Conservation (phyloP, 1,140 invertebrate species). For the Drosophila sucinea region DNA sequence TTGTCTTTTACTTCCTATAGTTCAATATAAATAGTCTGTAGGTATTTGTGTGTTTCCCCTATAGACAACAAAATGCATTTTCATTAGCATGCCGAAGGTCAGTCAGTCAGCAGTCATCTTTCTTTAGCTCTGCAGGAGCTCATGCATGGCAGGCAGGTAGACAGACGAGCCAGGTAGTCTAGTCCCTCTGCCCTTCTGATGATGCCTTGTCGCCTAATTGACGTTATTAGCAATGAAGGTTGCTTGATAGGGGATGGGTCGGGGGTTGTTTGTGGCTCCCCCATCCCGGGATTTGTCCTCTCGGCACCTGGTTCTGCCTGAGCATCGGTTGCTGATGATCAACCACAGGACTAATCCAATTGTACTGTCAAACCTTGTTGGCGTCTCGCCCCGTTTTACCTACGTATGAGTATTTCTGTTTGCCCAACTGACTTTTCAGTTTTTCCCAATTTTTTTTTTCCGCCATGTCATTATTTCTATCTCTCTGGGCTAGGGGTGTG, state of each 20-base stretch:
- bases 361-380: slow-evolving; percentile 38
- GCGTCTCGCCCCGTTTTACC: slow-evolving; percentile 8
- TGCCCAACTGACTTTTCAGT: slow-evolving; percentile 49
- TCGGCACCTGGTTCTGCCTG: slow-evolving; percentile 23
- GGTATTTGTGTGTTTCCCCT: neutral
- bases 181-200: slow-evolving; percentile 12
- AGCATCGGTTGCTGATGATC: slow-evolving; percentile 2
- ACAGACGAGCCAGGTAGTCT: neutral
- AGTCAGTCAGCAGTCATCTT: neutral
- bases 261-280: slow-evolving; percentile 25
- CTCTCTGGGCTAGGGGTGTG: slow-evolving; percentile 39
- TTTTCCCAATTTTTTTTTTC: slow-evolving; percentile 36
- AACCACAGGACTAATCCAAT: slow-evolving; percentile 66
- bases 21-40: neutral
- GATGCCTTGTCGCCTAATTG: slow-evolving; percentile 62
- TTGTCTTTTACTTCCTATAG: neutral
- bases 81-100: slow-evolving; percentile 10
- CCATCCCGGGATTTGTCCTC: neutral
- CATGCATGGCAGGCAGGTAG: slow-evolving; percentile 12
- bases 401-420: slow-evolving; percentile 21
- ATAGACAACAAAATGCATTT: slow-evolving; percentile 7
- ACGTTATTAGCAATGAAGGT: slow-evolving; percentile 60
- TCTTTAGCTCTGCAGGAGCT: slow-evolving; percentile 5
- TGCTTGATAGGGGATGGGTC: neutral
- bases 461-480: slow-evolving; percentile 34